Percentiles rank a stretch among this genome's conserved stretches.
Evolutionary conservation across 2,888 invertebrate genomes (phyloP).

Genomic region (Pocota personata): DNA sequence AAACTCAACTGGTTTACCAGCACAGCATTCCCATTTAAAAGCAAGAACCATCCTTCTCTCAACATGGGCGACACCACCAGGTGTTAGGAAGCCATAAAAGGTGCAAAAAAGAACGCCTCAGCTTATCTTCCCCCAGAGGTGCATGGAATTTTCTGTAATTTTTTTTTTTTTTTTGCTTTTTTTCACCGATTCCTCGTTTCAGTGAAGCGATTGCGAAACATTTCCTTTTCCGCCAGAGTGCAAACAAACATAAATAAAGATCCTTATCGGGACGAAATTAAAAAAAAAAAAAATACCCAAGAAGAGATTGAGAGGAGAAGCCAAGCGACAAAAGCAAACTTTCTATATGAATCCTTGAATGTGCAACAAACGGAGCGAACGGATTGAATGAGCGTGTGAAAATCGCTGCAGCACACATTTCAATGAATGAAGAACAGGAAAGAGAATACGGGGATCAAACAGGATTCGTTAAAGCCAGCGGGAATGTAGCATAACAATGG

Average conservation of each 20-base stretch:
- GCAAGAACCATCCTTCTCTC: conserved; percentile 10
- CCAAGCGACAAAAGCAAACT: conserved; percentile 35
- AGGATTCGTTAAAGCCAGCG: neutral
- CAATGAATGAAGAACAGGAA: conserved; percentile 1
- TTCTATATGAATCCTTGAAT: conserved; percentile 39
- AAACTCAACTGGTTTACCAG: conserved; percentile 64
- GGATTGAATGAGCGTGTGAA: conserved; percentile 62
- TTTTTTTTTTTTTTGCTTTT: conserved; percentile 14
- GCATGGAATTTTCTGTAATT: conserved; percentile 32
- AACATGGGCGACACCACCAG: conserved; percentile 18
- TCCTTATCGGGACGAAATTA: conserved; percentile 55
- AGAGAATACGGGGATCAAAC: conserved; percentile 11
- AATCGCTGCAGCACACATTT: conserved; percentile 43
- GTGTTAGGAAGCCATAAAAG: conserved; percentile 61
- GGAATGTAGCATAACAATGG: neutral
- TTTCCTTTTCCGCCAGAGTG: conserved; percentile 60
- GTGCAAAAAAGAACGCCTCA: conserved; percentile 54
- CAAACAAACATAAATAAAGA: conserved; percentile 73
- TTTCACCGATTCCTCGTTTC: conserved; percentile 32
- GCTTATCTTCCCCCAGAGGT: conserved; percentile 65
- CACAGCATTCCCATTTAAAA: conserved; percentile 47
- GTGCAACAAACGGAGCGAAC: conserved; percentile 44
- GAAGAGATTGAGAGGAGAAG: neutral
- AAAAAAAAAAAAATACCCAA: neutral
- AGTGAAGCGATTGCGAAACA: conserved; percentile 66